These are phyloP conservation scores for Polypterus bichir DNA, from an alignment of 2,113 vertebrate species.

Conservation along the genomic window DNA sequence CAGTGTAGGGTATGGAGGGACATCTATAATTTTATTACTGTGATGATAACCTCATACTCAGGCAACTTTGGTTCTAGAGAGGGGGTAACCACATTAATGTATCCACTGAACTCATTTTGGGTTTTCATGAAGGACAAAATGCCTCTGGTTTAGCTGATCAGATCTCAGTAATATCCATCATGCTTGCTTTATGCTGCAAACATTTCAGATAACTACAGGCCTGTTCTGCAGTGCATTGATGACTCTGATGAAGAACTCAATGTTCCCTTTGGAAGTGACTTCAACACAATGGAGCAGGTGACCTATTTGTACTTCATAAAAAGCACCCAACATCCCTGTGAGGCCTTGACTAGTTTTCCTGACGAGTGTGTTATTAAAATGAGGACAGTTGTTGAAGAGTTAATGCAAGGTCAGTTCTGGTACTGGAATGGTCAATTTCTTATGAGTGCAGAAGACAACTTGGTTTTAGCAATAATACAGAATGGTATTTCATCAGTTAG, in stretches of 20 bases:
- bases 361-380: background rate
- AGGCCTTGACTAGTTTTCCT: background rate
- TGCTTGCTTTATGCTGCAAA: background rate
- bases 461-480: no score
- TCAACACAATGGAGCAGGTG: background rate
- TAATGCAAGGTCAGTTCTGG: background rate
- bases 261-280: background rate
- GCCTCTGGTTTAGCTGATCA: background rate
- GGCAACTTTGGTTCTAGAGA: background rate
- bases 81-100: background rate
- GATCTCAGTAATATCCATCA: background rate
- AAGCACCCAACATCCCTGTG: background rate
- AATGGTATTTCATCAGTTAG: background rate
- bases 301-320: background rate
- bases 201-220: background rate
- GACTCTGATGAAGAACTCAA: background rate
- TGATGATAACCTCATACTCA: background rate
- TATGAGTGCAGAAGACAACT: background rate
- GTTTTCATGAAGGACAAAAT: background rate
- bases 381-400: background rate
- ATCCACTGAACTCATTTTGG: background rate
- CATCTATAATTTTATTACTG: background rate
- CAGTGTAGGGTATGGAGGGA: background rate
- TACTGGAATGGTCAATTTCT: background rate
- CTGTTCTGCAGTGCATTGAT: background rate